phyloP scores from a whole-genome alignment of 2,797 vertebrate genomes.

The Myotis findleyi region DNA sequence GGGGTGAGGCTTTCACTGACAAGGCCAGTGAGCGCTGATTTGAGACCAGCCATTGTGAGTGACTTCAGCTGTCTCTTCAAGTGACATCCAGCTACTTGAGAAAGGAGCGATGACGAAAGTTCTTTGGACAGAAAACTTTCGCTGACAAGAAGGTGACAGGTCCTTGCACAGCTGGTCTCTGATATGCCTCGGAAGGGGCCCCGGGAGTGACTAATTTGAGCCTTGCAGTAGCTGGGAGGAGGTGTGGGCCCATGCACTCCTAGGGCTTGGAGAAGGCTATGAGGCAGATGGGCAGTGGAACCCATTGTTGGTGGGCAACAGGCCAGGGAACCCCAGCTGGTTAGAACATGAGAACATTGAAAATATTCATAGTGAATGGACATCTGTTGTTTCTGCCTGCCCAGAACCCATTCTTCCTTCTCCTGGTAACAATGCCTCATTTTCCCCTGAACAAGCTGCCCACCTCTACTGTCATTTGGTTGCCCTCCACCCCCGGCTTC shows the following conservation, averaged over 20 bases:
- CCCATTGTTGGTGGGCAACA: neutral
- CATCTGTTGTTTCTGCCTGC: neutral
- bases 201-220: constrained; percentile 93
- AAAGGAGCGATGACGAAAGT: constrained; percentile 94
- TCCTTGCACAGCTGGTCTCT: constrained; percentile 93
- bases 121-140: constrained; percentile 98
- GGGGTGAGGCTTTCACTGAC: constrained; percentile 98
- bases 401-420: neutral
- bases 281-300: neutral
- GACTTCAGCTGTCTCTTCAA: constrained; percentile 96
- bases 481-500: neutral
- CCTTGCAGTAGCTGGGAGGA: constrained; percentile 88
- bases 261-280: constrained; percentile 77
- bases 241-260: constrained; percentile 86
- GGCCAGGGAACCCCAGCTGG: neutral
- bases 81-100: constrained; percentile 95
- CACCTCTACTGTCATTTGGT: neutral
- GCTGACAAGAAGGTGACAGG: constrained; percentile 98
- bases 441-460: neutral
- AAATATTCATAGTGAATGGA: neutral
- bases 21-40: constrained; percentile 97
- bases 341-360: neutral
- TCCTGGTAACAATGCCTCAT: neutral
- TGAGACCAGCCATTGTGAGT: constrained; percentile 98
- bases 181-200: constrained; percentile 90